These are phyloP conservation scores for Dinothrombium tinctorium DNA, from an alignment of 1,140 invertebrate genomes.

Conservation along the genomic window DNA sequence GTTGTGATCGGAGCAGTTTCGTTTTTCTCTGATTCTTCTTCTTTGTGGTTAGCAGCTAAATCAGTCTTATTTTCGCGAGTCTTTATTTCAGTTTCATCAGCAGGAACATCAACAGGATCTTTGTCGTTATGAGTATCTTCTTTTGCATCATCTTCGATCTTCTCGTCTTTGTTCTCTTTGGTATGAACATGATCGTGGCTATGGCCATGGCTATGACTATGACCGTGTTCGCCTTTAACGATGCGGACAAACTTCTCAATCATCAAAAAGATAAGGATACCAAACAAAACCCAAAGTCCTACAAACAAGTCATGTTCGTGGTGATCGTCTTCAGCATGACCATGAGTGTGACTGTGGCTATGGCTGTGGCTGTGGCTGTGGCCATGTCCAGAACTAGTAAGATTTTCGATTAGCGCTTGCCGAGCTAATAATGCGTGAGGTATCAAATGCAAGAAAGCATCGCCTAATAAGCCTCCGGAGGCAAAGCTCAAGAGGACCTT, in stretches of 20 bases:
- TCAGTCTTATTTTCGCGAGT: neutral
- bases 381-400: constrained; percentile 23
- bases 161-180: constrained; percentile 4
- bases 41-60: neutral
- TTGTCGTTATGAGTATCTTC: neutral
- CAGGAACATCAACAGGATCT: no score
- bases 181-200: neutral
- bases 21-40: neutral
- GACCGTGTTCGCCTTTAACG: constrained; percentile 53
- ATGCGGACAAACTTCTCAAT: constrained; percentile 79
- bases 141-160: constrained; percentile 7
- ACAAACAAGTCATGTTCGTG: constrained; percentile 46
- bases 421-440: constrained; percentile 59
- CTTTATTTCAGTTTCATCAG: no score
- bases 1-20: no score
- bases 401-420: constrained; percentile 14
- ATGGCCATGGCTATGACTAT: constrained; percentile 32
- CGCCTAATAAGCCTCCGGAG: constrained; percentile 75
- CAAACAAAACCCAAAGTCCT: constrained; percentile 64
- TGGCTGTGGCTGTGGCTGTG: constrained; percentile 25
- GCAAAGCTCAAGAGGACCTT: constrained; percentile 81
- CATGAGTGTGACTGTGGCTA: constrained; percentile 27
- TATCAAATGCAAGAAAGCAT: constrained; percentile 88
- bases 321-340: constrained; percentile 14
- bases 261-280: constrained; percentile 71